Conservation (phyloP, 2,113 vertebrate species). For the Hemicordylus capensis region DNA sequence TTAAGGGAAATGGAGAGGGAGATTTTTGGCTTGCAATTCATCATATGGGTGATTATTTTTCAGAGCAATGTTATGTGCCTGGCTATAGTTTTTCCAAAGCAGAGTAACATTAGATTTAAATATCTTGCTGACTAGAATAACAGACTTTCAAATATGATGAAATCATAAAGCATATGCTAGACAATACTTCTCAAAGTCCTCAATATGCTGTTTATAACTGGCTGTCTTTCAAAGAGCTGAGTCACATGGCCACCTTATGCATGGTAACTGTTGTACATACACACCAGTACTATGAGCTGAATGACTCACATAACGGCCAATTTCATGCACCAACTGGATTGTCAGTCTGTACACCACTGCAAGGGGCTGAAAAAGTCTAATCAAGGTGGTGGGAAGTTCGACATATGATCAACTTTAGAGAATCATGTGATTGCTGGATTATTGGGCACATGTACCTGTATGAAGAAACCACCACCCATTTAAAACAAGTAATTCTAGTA, state of each 20-base stretch:
- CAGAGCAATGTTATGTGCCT: neutral
- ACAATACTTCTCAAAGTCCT: neutral
- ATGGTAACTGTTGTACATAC: neutral
- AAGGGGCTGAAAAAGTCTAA: too few species aligned
- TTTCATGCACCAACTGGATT: neutral
- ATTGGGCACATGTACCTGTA: too few species aligned
- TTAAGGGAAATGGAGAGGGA: constrained; percentile 10
- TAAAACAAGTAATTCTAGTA: too few species aligned
- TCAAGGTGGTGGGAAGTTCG: too few species aligned
- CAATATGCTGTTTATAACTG: neutral
- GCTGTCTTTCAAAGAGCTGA: neutral
- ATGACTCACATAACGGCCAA: neutral
- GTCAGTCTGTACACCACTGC: too few species aligned
- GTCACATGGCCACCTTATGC: neutral
- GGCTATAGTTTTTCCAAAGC: neutral
- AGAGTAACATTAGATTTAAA: neutral
- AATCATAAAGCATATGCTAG: neutral
- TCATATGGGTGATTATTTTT: neutral
- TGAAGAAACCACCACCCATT: too few species aligned
- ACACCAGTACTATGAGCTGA: neutral
- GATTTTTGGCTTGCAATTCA: neutral
- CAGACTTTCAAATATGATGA: neutral
- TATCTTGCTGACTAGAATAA: neutral
- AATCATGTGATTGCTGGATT: too few species aligned
- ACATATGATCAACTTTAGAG: too few species aligned